These are phyloP conservation scores for Caenorhabditis auriculariae DNA, from an alignment of 2,888 invertebrate genomes.

Conservation along the genomic window DNA sequence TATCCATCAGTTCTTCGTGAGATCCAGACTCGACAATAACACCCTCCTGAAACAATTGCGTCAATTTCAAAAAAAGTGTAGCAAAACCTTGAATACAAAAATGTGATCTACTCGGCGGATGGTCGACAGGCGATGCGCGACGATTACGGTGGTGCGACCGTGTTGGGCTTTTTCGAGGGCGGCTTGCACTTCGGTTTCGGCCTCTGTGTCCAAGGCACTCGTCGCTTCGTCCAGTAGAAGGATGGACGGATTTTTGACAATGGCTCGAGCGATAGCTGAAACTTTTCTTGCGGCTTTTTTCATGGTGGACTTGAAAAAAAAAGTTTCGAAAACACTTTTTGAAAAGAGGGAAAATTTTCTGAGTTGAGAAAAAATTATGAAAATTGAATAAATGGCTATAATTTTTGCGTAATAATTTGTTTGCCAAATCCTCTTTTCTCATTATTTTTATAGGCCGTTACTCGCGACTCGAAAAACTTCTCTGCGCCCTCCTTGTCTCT, in stretches of 20 bases:
- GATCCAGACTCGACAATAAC: conserved; percentile 67
- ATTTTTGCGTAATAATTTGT: too few relatives aligned
- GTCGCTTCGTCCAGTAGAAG: conserved; percentile 62
- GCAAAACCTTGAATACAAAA: conserved; percentile 44
- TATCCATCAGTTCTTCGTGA: conserved; percentile 63
- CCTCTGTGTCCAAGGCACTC: conserved; percentile 59
- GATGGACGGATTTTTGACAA: conserved; percentile 58
- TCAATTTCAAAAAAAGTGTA: neutral
- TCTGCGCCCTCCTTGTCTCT: too few relatives aligned
- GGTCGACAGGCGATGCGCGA: conserved; percentile 68
- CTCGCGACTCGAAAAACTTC: too few relatives aligned
- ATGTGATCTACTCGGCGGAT: conserved; percentile 68
- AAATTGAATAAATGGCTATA: too few relatives aligned
- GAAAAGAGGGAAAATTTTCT: too few relatives aligned
- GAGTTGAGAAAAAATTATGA: too few relatives aligned
- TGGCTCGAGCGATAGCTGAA: conserved; percentile 49
- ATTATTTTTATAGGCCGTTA: too few relatives aligned
- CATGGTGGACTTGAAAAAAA: too few relatives aligned
- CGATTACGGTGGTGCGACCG: conserved; percentile 67
- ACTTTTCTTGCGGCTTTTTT: too few relatives aligned
- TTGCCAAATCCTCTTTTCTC: too few relatives aligned
- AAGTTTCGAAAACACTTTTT: too few relatives aligned
- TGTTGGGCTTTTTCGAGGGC: conserved; percentile 69
- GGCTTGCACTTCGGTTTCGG: conserved; percentile 56
- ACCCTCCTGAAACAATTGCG: conserved; percentile 48